A percentile compares a stretch with the other conserved stretches of the same genome.
phyloP scores from a whole-genome alignment of 2,888 invertebrate genomes.

The Altica lythri region DNA sequence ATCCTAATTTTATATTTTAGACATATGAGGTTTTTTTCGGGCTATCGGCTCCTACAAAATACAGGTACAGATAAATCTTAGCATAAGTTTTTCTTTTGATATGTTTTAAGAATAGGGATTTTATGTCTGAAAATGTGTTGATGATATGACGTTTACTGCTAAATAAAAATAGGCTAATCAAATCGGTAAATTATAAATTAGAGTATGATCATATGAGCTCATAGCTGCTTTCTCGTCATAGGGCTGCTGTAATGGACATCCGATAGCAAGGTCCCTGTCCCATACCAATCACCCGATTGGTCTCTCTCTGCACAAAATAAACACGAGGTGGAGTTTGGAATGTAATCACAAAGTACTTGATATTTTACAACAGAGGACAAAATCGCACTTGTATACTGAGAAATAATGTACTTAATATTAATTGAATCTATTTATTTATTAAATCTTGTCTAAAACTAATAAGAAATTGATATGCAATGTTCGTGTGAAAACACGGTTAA shows the following conservation, averaged over 20 bases:
- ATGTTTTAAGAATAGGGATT: conserved; percentile 35
- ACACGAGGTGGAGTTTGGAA: conserved; percentile 48
- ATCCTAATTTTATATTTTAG: conserved; percentile 59
- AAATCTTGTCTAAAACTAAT: too few relatives aligned
- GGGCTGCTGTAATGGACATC: conserved; percentile 55
- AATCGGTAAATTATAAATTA: conserved; percentile 19
- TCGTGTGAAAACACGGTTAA: too few relatives aligned
- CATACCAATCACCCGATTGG: conserved; percentile 53
- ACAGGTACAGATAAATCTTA: conserved; percentile 56
- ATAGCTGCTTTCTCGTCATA: conserved; percentile 59
- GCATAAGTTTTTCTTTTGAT: conserved; percentile 43
- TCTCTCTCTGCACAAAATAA: conserved; percentile 48
- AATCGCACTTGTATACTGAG: conserved; percentile 1
- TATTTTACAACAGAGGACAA: conserved; percentile 36
- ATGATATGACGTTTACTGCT: background rate
- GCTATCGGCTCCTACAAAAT: conserved; percentile 57
- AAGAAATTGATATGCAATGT: too few relatives aligned
- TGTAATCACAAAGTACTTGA: conserved; percentile 45
- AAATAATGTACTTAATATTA: too few relatives aligned
- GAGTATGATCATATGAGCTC: conserved; percentile 45
- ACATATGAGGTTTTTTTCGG: conserved; percentile 59
- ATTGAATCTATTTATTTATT: too few relatives aligned
- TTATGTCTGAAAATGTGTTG: conserved; percentile 28
- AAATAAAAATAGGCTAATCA: conserved; percentile 26
- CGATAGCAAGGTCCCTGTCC: conserved; percentile 47